phyloP scores from a whole-genome alignment of 2,113 vertebrate species.

The Vulpes lagopus region DNA sequence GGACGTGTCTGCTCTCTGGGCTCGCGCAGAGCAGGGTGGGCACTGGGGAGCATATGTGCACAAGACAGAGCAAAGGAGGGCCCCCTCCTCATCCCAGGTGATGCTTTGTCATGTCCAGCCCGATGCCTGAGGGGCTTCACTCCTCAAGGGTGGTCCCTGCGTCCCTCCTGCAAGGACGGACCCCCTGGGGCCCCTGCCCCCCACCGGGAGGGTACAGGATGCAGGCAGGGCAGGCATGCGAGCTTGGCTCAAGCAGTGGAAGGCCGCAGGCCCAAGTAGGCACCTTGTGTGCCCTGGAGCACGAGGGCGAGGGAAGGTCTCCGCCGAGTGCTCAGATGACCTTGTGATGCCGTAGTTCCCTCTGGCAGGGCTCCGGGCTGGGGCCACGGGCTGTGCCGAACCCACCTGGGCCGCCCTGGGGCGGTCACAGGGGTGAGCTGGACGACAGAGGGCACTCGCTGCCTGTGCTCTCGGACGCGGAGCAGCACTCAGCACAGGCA shows the following conservation, averaged over 20 bases:
- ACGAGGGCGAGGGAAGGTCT: not conserved
- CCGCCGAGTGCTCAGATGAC: not conserved
- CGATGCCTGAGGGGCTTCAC: too few relatives aligned
- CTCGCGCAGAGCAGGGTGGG: accelerated
- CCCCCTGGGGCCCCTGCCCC: too few relatives aligned
- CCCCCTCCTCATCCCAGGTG: not conserved
- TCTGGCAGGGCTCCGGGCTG: not conserved
- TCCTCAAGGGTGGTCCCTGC: not conserved
- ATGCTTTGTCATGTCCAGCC: accelerated
- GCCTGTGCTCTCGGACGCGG: not conserved
- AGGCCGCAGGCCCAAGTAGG: not conserved
- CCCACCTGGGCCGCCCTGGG: not conserved
- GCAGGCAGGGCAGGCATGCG: not conserved
- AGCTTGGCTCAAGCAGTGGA: not conserved
- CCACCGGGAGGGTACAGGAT: not conserved
- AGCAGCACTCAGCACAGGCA: not conserved
- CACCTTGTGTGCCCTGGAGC: not conserved
- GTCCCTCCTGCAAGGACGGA: too few relatives aligned
- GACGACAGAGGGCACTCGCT: too few relatives aligned
- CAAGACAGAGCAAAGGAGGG: not conserved
- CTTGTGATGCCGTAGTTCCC: accelerated
- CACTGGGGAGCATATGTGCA: accelerated
- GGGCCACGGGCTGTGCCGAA: not conserved
- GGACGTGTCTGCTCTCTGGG: accelerated
- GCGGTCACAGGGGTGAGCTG: not conserved